Base-by-base conservation (phyloP, 2,113 vertebrate genomes). In the Nesoenas mayeri region DNA sequence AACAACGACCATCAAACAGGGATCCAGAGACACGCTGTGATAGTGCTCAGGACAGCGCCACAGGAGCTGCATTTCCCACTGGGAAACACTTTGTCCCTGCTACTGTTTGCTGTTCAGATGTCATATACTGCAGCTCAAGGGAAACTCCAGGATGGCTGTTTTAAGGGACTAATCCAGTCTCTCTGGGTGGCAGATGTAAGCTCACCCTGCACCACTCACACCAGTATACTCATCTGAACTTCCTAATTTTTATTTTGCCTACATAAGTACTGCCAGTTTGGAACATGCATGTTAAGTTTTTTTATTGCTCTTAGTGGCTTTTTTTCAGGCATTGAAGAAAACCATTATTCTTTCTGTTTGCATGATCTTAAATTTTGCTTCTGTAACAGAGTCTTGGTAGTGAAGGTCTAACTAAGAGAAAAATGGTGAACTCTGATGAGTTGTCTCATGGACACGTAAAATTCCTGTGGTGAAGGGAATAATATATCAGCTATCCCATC, bases 11-110 rank as follows among this genome's bases (percentile, higher is more conserved):
- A 40, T 17, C 64, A 72, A 86, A 51, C 14, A 26, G 87, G 50
- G 60, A 58, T 14, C n/a, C 67, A 92, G 54, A 53, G 38, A 73
- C 32, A 61, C 0, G 0, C 15, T 11, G 9, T 0, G 2, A 58
- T 4, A 24, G n/a, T 19, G 48, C 16, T 69, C 24, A 51, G 25
- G 16, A 61, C 29, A 80, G 34, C 16, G 70, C 54, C 60, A 60
- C 1, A 15, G 21, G 16, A 93, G 50, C 44, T 87, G 54, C 65
- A 32, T 32, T 61, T 79, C n/a, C 47, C 62, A 48, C 28, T 25
- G 66, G 15, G 28, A 79, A 83, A 40, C 21, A n/a, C 11, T 61
- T 51, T 3, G 74, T 48, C 36, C 62, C 14, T 38, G 32, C 53
- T 54, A 56, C 61, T 5, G 29, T 60, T 83, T 87, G 89, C 58